Base-by-base conservation (phyloP, 2,113 vertebrate genomes). In the Galemys pyrenaicus region DNA sequence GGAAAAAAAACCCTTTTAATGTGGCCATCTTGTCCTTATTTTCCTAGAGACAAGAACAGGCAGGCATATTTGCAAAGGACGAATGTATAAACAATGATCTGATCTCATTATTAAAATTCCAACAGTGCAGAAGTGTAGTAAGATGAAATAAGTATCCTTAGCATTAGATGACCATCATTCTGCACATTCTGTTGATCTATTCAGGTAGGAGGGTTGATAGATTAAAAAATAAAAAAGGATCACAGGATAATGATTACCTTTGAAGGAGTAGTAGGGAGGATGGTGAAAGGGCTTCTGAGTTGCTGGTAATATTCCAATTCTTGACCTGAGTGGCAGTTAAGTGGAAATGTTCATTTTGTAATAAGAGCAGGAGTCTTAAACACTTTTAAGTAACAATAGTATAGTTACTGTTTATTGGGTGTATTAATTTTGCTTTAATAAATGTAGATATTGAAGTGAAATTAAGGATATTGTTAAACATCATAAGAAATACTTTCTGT, bases 331-430 rank as follows among this genome's bases (percentile, higher is more conserved):
- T 91, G 39, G 32, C 32, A 64, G 1, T 83, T 85, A 68, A 84
- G 16, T 89, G 15, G 28, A 19, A 84, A 12, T 68, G 16, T 24
- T 84, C 37, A 49, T 87, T 80, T 85, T 89, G 54, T 91, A 78
- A 35, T 87, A 49, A 82, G 9, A 71, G 44, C 44, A 71, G 44
- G 62, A 89, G 37, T 74, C 51, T 60, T 77, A 64, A 7, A 82
- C 10, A 37, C 11, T 2, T 74, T 83, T 77, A 65, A 85, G 74
- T 73, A 22, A 24, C 44, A 87, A 56, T 77, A 56, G 39, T 84
- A 39, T 58, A 74, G 49, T 49, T 94, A 10, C n/a, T 92, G 49
- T 68, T 92, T 95, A 92, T 60, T 88, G 41, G 68, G 80, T 60
- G 16, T 49, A 58, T 71, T 83, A 67, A 81, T 67, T 94, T 91